Evolutionary conservation across 23 tunicate species (phyloP).

Genomic region (Ciona savignyi): DNA sequence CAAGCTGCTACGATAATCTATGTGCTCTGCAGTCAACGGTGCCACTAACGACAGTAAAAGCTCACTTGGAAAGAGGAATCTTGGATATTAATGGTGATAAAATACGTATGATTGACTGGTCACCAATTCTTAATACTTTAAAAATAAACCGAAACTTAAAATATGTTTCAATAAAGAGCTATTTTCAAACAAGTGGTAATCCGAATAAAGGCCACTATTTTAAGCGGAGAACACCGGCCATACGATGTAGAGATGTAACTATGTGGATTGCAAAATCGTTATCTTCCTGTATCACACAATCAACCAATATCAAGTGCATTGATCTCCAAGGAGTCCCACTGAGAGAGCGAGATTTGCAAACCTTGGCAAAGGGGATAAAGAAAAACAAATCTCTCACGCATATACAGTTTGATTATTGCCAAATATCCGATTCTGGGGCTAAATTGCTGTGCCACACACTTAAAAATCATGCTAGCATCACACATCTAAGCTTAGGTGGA

Average conservation of each 20-base stretch:
- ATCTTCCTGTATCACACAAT: conserved; percentile 23
- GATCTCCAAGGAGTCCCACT: conserved; percentile 92
- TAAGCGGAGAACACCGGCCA: conserved; percentile 60
- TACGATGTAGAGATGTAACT: conserved; percentile 60
- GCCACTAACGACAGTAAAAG: conserved; percentile 60
- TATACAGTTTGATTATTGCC: conserved; percentile 72
- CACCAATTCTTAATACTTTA: conserved; percentile 71
- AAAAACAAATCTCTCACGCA: conserved; percentile 60
- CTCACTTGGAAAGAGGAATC: conserved; percentile 52
- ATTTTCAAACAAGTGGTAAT: conserved; percentile 26
- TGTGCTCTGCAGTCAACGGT: conserved; percentile 67
- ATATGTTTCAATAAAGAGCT: conserved; percentile 59
- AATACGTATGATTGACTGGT: conserved; percentile 72
- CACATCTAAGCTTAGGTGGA: conserved; percentile 58
- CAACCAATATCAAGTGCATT: conserved; percentile 39
- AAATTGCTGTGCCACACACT: conserved; percentile 29
- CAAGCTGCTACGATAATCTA: conserved; percentile 49
- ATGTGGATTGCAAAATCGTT: conserved; percentile 45
- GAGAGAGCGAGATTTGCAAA: conserved; percentile 38
- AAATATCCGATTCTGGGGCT: conserved; percentile 52
- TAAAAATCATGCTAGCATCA: conserved; percentile 53
- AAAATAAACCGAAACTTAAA: conserved; percentile 64
- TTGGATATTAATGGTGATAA: conserved; percentile 82
- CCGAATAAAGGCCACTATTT: conserved; percentile 60
- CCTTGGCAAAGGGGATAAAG: conserved; percentile 66